Conservation (phyloP, 2,113 vertebrate genomes). For the Peucedramus taeniatus region DNA sequence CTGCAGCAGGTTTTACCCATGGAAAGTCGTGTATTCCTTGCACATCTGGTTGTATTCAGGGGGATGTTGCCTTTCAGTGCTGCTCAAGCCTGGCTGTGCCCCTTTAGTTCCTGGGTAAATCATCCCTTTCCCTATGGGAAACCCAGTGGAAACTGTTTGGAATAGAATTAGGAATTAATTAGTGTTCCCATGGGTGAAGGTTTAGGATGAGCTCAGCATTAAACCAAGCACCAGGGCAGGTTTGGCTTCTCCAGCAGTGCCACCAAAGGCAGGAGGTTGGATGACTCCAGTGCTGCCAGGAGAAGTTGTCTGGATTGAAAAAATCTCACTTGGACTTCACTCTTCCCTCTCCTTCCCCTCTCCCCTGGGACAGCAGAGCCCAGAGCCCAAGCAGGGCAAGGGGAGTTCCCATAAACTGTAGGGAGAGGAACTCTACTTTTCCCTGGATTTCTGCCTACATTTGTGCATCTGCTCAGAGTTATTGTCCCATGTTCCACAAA, state of each 20-base stretch:
- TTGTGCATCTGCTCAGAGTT: not conserved
- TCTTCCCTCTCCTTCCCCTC: not conserved
- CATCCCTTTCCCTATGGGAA: not conserved
- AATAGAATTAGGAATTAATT: not conserved
- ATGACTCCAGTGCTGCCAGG: fast-evolving
- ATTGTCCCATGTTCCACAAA: not conserved
- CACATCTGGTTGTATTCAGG: constrained; percentile 38
- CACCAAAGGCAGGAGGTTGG: not conserved
- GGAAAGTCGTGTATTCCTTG: not conserved
- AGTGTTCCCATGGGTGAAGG: not conserved
- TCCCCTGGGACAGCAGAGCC: not conserved
- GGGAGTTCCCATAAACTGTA: not conserved
- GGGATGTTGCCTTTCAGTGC: not conserved
- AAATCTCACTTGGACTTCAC: not conserved
- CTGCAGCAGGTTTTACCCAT: not conserved
- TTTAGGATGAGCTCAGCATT: not conserved
- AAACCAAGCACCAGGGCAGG: not conserved
- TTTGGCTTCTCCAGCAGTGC: not conserved
- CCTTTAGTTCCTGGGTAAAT: not conserved
- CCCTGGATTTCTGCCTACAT: not conserved
- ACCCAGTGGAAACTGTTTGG: not conserved
- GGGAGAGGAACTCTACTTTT: not conserved
- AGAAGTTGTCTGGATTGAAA: not conserved
- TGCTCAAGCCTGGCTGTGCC: not conserved
- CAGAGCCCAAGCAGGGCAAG: fast-evolving